These are phyloP conservation scores for Sitobion miscanthi DNA, from an alignment of 1,140 invertebrate species.

Conservation along the genomic window DNA sequence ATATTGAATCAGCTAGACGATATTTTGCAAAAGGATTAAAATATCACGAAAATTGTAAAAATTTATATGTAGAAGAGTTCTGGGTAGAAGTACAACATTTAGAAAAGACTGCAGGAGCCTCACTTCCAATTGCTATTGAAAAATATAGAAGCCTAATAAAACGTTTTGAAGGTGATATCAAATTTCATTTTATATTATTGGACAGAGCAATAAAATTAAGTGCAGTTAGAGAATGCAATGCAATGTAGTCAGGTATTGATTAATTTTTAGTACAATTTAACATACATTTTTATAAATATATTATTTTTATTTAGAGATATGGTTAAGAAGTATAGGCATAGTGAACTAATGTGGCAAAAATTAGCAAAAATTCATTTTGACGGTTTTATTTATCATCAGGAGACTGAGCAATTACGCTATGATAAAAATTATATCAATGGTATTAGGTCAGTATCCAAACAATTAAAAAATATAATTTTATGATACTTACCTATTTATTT, in stretches of 20 bases:
- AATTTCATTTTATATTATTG: conserved; percentile 42
- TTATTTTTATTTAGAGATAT: conserved; percentile 34
- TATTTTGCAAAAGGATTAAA: conserved; percentile 38
- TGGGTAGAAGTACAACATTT: conserved; percentile 44
- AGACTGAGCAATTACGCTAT: conserved; percentile 32
- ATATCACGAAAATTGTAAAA: conserved; percentile 41
- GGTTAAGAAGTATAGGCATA: conserved; percentile 45
- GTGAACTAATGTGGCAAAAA: conserved; percentile 50
- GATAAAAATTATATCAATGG: conserved; percentile 44
- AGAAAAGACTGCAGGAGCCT: not conserved
- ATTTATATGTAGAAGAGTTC: conserved; percentile 37
- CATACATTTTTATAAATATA: not conserved
- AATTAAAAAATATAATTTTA: not conserved
- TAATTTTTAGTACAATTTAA: not conserved
- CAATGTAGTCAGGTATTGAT: conserved; percentile 29
- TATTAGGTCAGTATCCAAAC: not conserved
- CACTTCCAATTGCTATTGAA: not conserved
- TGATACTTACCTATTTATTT: not conserved
- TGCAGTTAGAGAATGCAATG: conserved; percentile 32
- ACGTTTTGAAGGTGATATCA: conserved; percentile 22
- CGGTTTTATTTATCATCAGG: conserved; percentile 21
- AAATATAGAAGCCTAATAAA: conserved; percentile 41
- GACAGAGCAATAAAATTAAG: conserved; percentile 25
- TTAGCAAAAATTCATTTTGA: conserved; percentile 50
- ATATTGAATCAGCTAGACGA: conserved; percentile 39